Percentiles rank a stretch among this genome's conserved stretches.
Evolutionary conservation across 2,888 invertebrate genomes (phyloP).

Genomic region (Idaea aversata): DNA sequence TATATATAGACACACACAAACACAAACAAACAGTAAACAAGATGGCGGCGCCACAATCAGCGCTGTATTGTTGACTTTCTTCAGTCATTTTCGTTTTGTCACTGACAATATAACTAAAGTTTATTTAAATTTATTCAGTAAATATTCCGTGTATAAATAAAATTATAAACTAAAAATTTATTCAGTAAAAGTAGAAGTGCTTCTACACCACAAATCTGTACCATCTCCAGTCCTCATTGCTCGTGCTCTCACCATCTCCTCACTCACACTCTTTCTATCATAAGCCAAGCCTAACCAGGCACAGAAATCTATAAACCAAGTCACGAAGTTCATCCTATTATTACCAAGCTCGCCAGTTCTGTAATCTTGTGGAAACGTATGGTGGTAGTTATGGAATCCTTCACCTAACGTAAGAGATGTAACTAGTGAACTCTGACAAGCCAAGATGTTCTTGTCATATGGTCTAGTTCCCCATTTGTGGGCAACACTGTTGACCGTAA

Average conservation of each 20-base stretch:
- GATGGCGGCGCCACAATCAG: no score
- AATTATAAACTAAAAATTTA: not conserved
- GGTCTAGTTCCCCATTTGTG: slow-evolving; percentile 68
- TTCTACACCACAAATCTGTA: slow-evolving; percentile 7
- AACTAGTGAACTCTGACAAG: slow-evolving; percentile 8
- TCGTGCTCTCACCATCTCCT: slow-evolving; percentile 12
- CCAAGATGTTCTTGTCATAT: slow-evolving; percentile 48
- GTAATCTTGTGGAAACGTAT: slow-evolving; percentile 46
- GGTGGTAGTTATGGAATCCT: slow-evolving; percentile 90
- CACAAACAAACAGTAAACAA: no score
- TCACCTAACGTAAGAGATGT: slow-evolving; percentile 46
- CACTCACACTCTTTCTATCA: slow-evolving; percentile 29
- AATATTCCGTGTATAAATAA: not conserved
- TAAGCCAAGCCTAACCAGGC: slow-evolving; percentile 35
- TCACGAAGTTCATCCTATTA: slow-evolving; percentile 82
- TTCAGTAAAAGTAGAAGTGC: not conserved
- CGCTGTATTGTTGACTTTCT: no score
- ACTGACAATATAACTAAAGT: no score
- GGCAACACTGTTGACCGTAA: slow-evolving; percentile 82
- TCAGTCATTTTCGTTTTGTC: no score
- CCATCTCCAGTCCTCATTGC: slow-evolving; percentile 30
- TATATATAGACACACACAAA: no score
- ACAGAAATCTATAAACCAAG: slow-evolving; percentile 28
- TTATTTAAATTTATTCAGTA: no score
- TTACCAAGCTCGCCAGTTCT: slow-evolving; percentile 63